Evolutionary conservation across 2,113 vertebrate species (phyloP).

Genomic region (Chrysemys picta): DNA sequence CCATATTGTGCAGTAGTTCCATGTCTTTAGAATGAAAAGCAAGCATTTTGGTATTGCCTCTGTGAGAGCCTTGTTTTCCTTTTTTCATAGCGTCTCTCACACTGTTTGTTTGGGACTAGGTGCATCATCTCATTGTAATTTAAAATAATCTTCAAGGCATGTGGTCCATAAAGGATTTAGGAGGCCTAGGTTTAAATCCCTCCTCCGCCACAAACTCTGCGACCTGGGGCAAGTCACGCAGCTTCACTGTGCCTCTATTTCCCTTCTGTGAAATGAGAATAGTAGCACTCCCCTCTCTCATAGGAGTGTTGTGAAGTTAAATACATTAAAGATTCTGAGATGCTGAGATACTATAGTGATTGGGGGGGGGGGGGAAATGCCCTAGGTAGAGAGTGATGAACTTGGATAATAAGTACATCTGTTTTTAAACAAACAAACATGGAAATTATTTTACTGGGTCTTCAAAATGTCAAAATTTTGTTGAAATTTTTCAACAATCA

Average conservation of each 20-base stretch:
- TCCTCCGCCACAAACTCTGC: neutral
- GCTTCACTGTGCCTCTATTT: neutral
- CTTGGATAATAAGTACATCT: neutral
- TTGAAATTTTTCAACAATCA: neutral
- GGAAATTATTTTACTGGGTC: neutral
- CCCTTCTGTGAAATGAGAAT: neutral
- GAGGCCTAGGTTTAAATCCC: neutral
- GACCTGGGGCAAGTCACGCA: neutral
- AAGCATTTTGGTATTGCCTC: neutral
- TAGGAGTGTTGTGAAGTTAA: neutral
- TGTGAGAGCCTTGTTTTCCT: neutral
- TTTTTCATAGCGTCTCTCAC: neutral
- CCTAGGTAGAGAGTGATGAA: neutral
- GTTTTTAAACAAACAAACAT: neutral
- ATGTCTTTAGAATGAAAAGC: fast-evolving
- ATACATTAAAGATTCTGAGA: neutral
- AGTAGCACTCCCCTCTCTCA: neutral
- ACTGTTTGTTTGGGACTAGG: neutral
- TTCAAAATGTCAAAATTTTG: neutral
- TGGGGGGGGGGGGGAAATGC: neutral
- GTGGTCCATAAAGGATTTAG: neutral
- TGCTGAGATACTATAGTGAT: neutral
- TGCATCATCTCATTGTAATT: neutral
- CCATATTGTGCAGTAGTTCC: neutral
- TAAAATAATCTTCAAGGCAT: neutral